Conservation (phyloP, 2,888 invertebrate species). For the Neoscelio sp. region DNA sequence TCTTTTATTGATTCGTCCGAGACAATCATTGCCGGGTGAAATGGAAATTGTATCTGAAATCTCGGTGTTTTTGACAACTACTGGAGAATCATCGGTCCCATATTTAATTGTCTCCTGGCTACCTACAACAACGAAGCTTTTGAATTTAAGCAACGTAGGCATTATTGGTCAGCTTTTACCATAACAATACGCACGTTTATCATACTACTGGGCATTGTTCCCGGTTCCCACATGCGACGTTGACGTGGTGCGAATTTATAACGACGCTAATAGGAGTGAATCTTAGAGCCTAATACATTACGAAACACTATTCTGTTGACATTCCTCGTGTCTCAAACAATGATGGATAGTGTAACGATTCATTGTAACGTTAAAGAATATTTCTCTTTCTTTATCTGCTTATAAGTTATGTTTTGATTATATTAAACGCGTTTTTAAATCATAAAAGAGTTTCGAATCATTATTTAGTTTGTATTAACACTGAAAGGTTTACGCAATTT, state of each 20-base stretch:
- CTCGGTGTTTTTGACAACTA: slow-evolving; percentile 1
- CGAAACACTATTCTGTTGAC: slow-evolving; percentile 32
- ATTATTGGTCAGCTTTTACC: slow-evolving; percentile 55
- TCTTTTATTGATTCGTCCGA: slow-evolving; percentile 2
- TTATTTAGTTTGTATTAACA: too few relatives aligned
- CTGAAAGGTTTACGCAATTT: too few relatives aligned
- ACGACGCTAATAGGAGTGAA: slow-evolving; percentile 73
- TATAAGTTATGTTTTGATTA: slow-evolving; percentile 24
- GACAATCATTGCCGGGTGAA: slow-evolving; percentile 24
- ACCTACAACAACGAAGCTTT: slow-evolving; percentile 35
- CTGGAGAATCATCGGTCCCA: slow-evolving; percentile 21
- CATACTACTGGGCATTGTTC: slow-evolving; percentile 74
- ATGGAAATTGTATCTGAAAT: slow-evolving; percentile 29
- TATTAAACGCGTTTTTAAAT: background rate
- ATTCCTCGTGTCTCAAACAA: slow-evolving; percentile 43
- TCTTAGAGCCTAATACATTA: slow-evolving; percentile 26
- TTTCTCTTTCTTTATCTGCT: slow-evolving; percentile 19
- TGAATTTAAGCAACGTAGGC: background rate
- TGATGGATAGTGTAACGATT: slow-evolving; percentile 2
- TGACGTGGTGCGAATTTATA: slow-evolving; percentile 77
- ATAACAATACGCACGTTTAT: slow-evolving; percentile 69
- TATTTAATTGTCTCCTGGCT: slow-evolving; percentile 39
- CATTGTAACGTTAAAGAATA: background rate
- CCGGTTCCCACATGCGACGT: slow-evolving; percentile 75
- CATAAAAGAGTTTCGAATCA: too few relatives aligned